Evolutionary conservation across 2,888 invertebrate species (phyloP), one percentile per base, ranked within the genome.

Genomic region (Rhabditophanes sp.): DNA sequence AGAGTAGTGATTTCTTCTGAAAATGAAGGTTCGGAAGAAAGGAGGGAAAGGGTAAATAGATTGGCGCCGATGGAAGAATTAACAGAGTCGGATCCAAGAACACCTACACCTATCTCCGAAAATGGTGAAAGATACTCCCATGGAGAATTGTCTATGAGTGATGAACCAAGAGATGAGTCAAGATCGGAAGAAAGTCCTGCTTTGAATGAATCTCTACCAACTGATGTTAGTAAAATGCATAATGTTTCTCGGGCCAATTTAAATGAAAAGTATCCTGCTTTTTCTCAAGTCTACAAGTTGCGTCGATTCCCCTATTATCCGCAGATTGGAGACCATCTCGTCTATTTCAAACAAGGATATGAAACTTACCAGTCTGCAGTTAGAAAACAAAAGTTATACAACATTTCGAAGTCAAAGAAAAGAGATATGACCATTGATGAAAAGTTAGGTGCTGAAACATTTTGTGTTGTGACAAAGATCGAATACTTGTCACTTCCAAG

Each of bases 271-370:
- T n/a, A n/a, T n/a, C n/a, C n/a, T n/a, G n/a, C n/a, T n/a, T n/a
- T n/a, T n/a, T n/a, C n/a, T n/a, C n/a, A n/a, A n/a, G n/a, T n/a
- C n/a, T n/a, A n/a, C n/a, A n/a, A 79, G 50, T 88, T 88, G 0
- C 75, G 82, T 27, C 84, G 87, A 69, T 80, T 85, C 28, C 93
- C 93, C 1, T 96, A 93, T 69, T 83, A 85, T 66, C 88, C 93
- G 4, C 96, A 96, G 72, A n/a, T 46, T 4, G 53, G 53, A 7
- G 53, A 53, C 33, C 27, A 25, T 6, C 15, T 84, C 19, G 63
- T 67, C 27, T 73, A 74, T 52, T 73, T 72, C 57, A 62, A 69
- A 32, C 72, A 73, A 52, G 74, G 74, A 2, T 74, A 75, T 57
- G 66, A 82, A 58, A 70, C 78, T 40, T 96, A 93, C 66, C 72